Evolutionary conservation across 2,797 vertebrate species (phyloP).

Genomic region (Trachurus trachurus): DNA sequence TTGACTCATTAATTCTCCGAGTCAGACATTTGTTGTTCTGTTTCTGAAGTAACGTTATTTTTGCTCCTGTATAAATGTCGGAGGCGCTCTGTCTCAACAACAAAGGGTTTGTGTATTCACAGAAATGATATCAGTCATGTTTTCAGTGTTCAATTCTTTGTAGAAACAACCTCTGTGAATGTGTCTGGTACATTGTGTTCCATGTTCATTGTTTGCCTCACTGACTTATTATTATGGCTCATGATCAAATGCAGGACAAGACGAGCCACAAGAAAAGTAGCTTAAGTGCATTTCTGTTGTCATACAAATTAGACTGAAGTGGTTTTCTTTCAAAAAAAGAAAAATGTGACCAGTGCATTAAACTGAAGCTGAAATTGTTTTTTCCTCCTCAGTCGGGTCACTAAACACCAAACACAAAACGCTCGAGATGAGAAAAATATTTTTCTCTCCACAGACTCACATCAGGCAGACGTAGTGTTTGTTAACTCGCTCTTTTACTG

Average conservation of each 20-base stretch:
- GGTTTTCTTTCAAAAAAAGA: neutral
- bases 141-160: neutral
- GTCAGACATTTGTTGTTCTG: neutral
- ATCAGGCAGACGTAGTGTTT: neutral
- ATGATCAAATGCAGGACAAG: neutral
- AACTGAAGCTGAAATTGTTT: conserved; percentile 4
- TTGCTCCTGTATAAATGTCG: neutral
- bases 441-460: neutral
- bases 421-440: neutral
- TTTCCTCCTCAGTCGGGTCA: neutral
- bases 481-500: neutral
- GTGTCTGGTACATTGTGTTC: conserved; percentile 13
- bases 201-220: neutral
- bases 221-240: neutral
- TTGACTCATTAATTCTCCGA: neutral
- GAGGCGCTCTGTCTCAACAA: neutral
- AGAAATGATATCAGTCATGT: neutral
- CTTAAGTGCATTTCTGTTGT: neutral
- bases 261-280: neutral
- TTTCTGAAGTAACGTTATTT: neutral
- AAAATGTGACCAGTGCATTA: neutral
- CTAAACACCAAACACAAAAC: neutral
- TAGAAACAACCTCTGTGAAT: neutral
- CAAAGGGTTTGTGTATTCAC: neutral
- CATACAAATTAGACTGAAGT: neutral